Conservation (phyloP, 1,140 invertebrate genomes). For the Dolichoris vasculosae region DNA sequence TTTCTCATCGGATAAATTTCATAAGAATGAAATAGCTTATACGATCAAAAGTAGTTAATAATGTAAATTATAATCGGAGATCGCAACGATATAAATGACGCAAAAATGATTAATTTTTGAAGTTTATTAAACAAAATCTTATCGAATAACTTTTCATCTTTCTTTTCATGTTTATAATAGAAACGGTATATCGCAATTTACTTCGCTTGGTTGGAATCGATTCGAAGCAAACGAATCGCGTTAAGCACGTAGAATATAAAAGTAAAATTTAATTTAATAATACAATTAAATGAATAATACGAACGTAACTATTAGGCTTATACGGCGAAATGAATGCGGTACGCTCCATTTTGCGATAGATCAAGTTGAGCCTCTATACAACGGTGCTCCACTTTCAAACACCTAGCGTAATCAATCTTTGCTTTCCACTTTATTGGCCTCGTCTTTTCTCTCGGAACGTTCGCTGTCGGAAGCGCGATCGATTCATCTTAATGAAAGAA, state of each 20-base stretch:
- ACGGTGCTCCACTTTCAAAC: conserved; percentile 58
- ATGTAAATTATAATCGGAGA: too few relatives aligned
- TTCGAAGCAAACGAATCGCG: background rate
- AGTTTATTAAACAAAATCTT: too few relatives aligned
- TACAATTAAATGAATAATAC: background rate
- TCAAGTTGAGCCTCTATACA: conserved; percentile 43
- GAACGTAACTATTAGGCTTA: background rate
- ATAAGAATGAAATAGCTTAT: too few relatives aligned
- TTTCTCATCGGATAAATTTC: too few relatives aligned
- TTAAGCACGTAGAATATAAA: background rate
- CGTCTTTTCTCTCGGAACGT: conserved; percentile 10
- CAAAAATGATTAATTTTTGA: too few relatives aligned
- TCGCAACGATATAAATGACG: too few relatives aligned
- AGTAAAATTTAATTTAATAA: background rate
- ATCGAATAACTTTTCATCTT: too few relatives aligned
- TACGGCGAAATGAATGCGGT: background rate
- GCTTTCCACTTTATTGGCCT: conserved; percentile 58
- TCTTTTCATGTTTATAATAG: too few relatives aligned
- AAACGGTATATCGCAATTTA: too few relatives aligned
- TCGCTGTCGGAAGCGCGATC: conserved; percentile 12
- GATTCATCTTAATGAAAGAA: conserved; percentile 50
- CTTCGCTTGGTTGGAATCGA: too few relatives aligned
- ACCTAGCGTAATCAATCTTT: conserved; percentile 60
- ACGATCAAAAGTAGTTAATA: too few relatives aligned
- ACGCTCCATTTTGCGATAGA: conserved; percentile 19